Evolutionary conservation across 2,113 vertebrate genomes (phyloP), one percentile per base, ranked within the genome.

Genomic region (Cyanistes caeruleus): DNA sequence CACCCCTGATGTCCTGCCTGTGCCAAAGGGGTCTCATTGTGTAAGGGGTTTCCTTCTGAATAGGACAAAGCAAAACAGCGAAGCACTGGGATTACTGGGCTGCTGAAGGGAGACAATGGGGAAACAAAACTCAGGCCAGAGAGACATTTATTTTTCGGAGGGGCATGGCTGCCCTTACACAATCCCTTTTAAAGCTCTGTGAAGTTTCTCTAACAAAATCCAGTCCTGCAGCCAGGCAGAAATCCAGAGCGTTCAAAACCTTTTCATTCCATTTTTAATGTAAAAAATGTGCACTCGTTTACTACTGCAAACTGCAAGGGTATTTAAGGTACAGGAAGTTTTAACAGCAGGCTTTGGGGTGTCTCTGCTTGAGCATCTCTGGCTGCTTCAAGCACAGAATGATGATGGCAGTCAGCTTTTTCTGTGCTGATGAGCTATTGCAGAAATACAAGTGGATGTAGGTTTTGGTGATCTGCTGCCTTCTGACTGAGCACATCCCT

Each of bases 11-110:
- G 75, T 89, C 87, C 55, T 87, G 64, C 89, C 93, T 77, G 80
- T 84, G 88, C 93, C 96, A 95, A 90, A 92, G 85, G 91, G 91
- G 69, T 84, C 85, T 58, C 91, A 95, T 96, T 97, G 97, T 97
- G 63, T 82, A 59, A 94, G 65, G 92, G 69, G 88, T 94, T 97
- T 92, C 90, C 77, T 90, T 89, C 88, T 97, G 96, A 97, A 97
- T 96, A 96, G 96, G 59, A 84, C 91, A 93, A 90, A 95, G 94
- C 79, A 81, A 90, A 97, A 90, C 95, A 93, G 79, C 10, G 1
- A 72, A 96, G 87, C 89, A 48, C 60, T 88, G 88, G 95, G 91
- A 96, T 97, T 95, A 95, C 91, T 91, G 78, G 85, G 77, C 93
- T 92, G 91, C 93, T 90, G 86, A 90, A 92, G 95, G 68, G 73